A percentile compares a stretch with the other conserved stretches of the same genome.
These are phyloP conservation scores for Schlechtendalia chinensis DNA, from an alignment of 1,140 invertebrate species.

Conservation along the genomic window DNA sequence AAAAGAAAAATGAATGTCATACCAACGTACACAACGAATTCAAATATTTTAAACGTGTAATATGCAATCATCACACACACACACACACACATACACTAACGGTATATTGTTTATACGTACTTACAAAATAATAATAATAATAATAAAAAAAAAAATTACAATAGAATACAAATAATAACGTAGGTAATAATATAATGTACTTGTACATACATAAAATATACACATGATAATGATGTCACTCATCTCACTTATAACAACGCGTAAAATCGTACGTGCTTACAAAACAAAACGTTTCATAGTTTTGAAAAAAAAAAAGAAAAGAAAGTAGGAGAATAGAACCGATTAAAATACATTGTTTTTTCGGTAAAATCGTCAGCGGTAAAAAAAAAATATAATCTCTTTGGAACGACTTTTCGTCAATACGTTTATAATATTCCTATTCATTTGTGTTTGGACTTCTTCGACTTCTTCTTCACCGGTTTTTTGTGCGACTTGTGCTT, in stretches of 20 bases:
- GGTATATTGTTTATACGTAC: constrained; percentile 12
- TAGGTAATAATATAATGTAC: background rate
- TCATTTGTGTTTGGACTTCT: constrained; percentile 53
- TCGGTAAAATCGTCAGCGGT: too few species aligned
- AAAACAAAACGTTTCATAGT: background rate
- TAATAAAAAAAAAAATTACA: background rate
- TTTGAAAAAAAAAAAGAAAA: background rate
- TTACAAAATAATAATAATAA: constrained; percentile 29
- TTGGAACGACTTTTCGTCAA: background rate
- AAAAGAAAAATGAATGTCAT: too few species aligned
- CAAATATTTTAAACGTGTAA: too few species aligned
- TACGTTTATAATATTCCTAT: background rate
- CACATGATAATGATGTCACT: background rate
- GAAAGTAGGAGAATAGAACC: background rate
- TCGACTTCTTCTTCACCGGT: constrained; percentile 52
- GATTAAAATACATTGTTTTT: background rate
- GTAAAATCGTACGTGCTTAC: constrained; percentile 10
- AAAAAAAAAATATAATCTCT: background rate
- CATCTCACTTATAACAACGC: constrained; percentile 14
- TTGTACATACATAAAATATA: constrained; percentile 15
- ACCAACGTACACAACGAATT: too few species aligned
- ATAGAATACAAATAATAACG: too few species aligned
- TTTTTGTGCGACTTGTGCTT: constrained; percentile 51
- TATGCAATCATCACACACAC: too few species aligned
- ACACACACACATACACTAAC: background rate